Evolutionary conservation across 2,113 vertebrate species (phyloP), one percentile per base, ranked within the genome.

Genomic region (Eira barbara): DNA sequence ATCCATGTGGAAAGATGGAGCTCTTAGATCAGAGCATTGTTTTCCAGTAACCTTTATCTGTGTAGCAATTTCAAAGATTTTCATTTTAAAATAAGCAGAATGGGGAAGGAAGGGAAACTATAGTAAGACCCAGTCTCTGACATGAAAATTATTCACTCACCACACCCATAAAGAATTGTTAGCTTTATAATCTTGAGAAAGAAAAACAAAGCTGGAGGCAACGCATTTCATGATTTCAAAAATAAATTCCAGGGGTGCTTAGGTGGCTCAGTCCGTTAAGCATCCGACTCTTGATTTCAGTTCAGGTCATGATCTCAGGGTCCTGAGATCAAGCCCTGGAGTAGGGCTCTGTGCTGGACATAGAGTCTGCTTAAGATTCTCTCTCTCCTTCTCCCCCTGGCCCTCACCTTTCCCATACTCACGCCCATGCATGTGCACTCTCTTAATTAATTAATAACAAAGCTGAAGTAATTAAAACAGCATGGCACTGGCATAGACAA

Each of bases 1-100:
- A 90, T 79, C 18, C 42, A 1, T n/a, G 42, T 96, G 79, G 73
- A 23, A 95, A 95, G 97, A 97, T 14, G 73, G 47, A 45, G 97
- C 73, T 86, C 71, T 45, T 18, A 63, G 27, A 83, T 76, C 21
- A 85, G 23, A 88, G 6, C 18, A 21, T 59, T 34, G 67, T 69
- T 79, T 49, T 96, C 47, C 80, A 84, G 9, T 80, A 89, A 94
- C 3, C 4, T 91, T 61, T 45, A 71, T 45, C 21, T 57, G 27
- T 31, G 29, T 0, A 55, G 67, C 45, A 81, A 39, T 79, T 89
- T 94, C 15, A 76, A 69, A 94, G 65, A 85, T 31, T 74, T 13
- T 74, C 39, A 92, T 74, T 78, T 71, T 67, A 59, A 91, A 93
- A 89, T 89, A 90, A 87, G 36, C 10, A 49, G 36, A 29, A 4